These are phyloP conservation scores for Cinclus mexicanus DNA, from an alignment of 2,113 vertebrate genomes.

Conservation along the genomic window DNA sequence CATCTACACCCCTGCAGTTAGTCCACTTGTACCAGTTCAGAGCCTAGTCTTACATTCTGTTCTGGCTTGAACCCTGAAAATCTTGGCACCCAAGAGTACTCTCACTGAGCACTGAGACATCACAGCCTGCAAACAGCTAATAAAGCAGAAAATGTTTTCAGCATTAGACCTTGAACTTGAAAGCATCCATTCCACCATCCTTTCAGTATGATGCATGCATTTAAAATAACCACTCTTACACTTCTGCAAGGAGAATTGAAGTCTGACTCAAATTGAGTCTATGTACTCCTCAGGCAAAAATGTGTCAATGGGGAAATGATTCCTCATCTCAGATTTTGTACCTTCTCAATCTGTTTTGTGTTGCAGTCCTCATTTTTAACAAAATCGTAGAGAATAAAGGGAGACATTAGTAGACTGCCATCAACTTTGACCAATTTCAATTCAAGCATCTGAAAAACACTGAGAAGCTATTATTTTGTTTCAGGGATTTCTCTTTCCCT, in stretches of 20 bases:
- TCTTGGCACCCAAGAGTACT: background rate
- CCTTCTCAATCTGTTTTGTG: background rate
- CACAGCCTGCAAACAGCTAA: background rate
- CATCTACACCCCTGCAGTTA: background rate
- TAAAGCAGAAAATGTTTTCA: conserved; percentile 52
- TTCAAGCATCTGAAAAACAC: background rate
- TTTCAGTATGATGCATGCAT: conserved; percentile 19
- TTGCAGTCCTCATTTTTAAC: conserved; percentile 8
- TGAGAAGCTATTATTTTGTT: background rate
- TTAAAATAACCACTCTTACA: conserved; percentile 31
- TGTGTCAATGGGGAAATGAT: conserved; percentile 5
- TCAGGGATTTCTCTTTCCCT: background rate
- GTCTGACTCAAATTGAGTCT: background rate
- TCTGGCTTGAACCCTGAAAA: conserved; percentile 14
- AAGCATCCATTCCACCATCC: conserved; percentile 19
- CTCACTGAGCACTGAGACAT: background rate
- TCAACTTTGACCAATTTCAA: background rate
- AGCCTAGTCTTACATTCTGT: conserved; percentile 2
- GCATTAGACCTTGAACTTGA: conserved; percentile 40
- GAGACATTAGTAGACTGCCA: background rate
- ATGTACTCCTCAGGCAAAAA: conserved; percentile 11
- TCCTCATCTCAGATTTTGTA: background rate
- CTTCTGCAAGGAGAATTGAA: background rate
- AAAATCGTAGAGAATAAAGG: background rate
- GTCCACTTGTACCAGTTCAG: background rate